Base-by-base conservation (phyloP, 2,797 vertebrate species). In the Enoplosus armatus region DNA sequence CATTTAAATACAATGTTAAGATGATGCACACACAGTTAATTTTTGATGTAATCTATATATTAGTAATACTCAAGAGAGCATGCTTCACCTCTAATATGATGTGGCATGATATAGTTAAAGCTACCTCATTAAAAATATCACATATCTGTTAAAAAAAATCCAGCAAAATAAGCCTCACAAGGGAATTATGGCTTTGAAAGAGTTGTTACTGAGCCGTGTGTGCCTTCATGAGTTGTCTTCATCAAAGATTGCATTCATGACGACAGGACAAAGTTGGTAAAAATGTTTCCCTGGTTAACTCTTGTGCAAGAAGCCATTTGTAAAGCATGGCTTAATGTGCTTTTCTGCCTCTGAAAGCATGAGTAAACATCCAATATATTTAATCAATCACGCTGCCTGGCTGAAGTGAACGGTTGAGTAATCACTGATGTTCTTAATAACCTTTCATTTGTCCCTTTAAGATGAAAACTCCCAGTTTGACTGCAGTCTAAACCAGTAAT, bases 281-380 rank as follows among this genome's bases (percentile, higher is more conserved):
- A 64, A 64, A 70, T 24, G 18, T 67, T 47, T 70, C 53, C 24
- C 18, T 47, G 50, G 50, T 61, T 67, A 77, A 59, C 29, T 43
- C 29, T 71, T 54, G 18, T 50, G 47, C 29, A 43, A 58, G 27
- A 58, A 60, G 11, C 27, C 45, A 63, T 80, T 75, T 37, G 50
- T 59, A 54, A 75, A 77, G 60, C 55, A 18, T 18, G 51, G 72
- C 60, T 80, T 50, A 63, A 55, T 72, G 29, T 53, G 9, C 24
- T 33, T 81, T 56, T 71, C 35, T 47, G 72, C 65, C 41, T 82
- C 75, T 76, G 56, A 77, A 68, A 80, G 43, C 73, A 75, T 51
- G 50, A 81, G 67, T 39, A 75, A 80, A 78, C 71, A 77, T 76
- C 82, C 64, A 59, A 56, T 85, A 66, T 39, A 72, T 87, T 67